Evolutionary conservation across 2,113 vertebrate species (phyloP), one percentile per base, ranked within the genome.

Genomic region (Chascanopsetta lugubris): DNA sequence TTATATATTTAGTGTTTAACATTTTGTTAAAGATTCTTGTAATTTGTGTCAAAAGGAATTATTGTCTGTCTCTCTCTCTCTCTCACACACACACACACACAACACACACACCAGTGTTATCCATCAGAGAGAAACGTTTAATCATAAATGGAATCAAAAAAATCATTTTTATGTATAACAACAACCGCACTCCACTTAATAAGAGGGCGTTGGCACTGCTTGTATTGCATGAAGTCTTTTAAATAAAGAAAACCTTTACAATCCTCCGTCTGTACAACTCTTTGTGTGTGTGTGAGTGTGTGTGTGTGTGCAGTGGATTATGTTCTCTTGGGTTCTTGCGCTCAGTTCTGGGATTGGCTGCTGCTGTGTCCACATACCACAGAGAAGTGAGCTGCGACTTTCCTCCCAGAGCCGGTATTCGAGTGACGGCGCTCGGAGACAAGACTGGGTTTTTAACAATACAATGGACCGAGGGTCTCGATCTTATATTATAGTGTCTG

Each of bases 301-400:
- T 11, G 43, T 49, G 11, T 8, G 36, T 30, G 48, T 45, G 42
- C 51, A 20, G 51, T 55, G 36, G 38, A 12, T 43, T 38, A n/a
- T 20, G 47, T 54, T 55, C 15, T n/a, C 17, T 11, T 22, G 4
- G 5, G 26, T 56, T 69, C 43, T 25, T 13, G 11, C 59, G 8
- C 53, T 49, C 26, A 60, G 75, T 57, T 61, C 18, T 2, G 5
- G 22, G 8, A 40, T 32, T 51, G 38, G 30, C 54, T 22, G 54
- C 59, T 58, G 72, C 61, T 68, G 67, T 58, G 59, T 80, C 83
- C 86, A 84, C 79, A 90, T 90, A 86, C 85, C 83, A 81, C 42
- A 61, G 55, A 34, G 15, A 64, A 59, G 49, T 82, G 72, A 75
- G 73, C 71, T 59, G 30, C 53, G 75, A 43, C 62, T 84, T 84